Evolutionary conservation across 2,888 invertebrate species (phyloP), one percentile per base, ranked within the genome.

Genomic region (Platycheirus rosarum): DNA sequence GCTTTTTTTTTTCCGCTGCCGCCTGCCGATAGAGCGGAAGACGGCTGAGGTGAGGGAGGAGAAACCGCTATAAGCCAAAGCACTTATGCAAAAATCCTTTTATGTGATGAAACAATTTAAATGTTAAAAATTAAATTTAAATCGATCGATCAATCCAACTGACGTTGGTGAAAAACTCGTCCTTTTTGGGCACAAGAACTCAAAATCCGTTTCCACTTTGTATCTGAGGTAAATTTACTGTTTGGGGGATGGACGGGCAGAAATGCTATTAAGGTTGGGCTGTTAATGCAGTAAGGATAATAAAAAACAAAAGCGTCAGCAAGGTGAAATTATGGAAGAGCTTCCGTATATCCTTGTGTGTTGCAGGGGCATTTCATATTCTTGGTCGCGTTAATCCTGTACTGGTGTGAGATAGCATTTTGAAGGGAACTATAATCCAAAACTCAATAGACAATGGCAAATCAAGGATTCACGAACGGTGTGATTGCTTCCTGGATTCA

Each of bases 51-150:
- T 14, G 44, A 44, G 77, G 49, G 48, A 68, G 23, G 62, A 42
- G 62, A 32, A 73, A 77, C 62, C 62, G 49, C 77, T 68, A 77
- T 77, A 82, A 82, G 71, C 71, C 55, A 48, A 14, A 57, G 55
- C 71, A 73, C 77, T 82, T 82, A 77, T 76, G 77, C 68, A 73
- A 51, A 73, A 82, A 82, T 77, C 76, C 82, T 82, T 82, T 82
- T 82, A 82, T 82, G 73, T 73, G 82, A 82, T 77, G 77, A 77
- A 82, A 82, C 82, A 77, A 76, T 82, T 82, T 82, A 73, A 82
- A 77, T 77, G 82, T 77, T 77, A 82, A 82, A 82, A 82, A 80
- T 68, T 80, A 76, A 76, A 82, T 82, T 82, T 82, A 77, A 82
- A 82, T 65, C 82, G 77, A 82, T 82, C 82, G 82, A 82, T 82